Evolutionary conservation across 2,888 invertebrate genomes (phyloP).

Genomic region (Syrphus vitripennis): DNA sequence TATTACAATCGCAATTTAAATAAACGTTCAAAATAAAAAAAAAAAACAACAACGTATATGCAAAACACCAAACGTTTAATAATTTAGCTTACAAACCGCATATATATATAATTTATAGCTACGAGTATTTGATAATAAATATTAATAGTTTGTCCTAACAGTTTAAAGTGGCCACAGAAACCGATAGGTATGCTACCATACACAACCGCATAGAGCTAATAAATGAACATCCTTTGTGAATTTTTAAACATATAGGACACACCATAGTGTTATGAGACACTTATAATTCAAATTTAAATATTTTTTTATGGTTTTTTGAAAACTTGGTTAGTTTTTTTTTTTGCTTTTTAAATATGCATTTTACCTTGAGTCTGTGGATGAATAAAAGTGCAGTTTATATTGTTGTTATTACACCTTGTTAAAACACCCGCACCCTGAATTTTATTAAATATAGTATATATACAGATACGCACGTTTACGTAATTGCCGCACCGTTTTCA

Average conservation of each 20-base stretch:
- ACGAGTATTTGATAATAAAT: background rate
- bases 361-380: constrained; percentile 1
- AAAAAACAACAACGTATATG: background rate
- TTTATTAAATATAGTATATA: background rate
- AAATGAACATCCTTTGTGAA: background rate
- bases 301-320: background rate
- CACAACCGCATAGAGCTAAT: background rate
- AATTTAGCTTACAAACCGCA: background rate
- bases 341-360: constrained; percentile 1
- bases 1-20: background rate
- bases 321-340: background rate
- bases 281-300: background rate
- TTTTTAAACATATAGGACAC: background rate
- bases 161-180: background rate
- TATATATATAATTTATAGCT: background rate
- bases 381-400: background rate
- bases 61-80: background rate
- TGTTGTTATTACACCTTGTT: background rate
- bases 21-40: background rate
- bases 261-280: background rate
- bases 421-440: constrained; percentile 26
- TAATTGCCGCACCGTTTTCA: background rate
- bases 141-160: background rate
- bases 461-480: constrained; percentile 26
- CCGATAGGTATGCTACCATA: background rate